Evolutionary conservation across 2,797 vertebrate genomes (phyloP), one percentile per base, ranked within the genome.

Genomic region (Artibeus lituratus): DNA sequence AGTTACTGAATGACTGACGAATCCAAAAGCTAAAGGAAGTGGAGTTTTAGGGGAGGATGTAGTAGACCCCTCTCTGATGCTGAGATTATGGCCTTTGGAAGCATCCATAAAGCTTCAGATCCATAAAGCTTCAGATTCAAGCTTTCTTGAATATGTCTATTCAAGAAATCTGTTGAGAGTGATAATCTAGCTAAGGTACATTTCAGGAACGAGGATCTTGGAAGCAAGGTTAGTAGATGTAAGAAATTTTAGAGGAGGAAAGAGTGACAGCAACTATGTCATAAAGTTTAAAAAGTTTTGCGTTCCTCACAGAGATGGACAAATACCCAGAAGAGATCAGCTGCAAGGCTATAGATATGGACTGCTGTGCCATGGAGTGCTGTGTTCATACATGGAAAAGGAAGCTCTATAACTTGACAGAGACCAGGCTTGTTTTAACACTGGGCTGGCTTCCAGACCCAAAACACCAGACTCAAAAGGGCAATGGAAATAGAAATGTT

Each of bases 401-500:
- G 26, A 80, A 87, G 32, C 53, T 67, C 14, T 89, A 44, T 88
- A 39, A 90, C 9, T 89, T 10, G 29, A n/a, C 16, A 35, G 70
- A 92, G 93, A 74, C 26, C n/a, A 72, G 39, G 10, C 4, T 91
- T 37, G 80, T 35, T 91, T 87, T 70, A 89, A 55, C 51, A 49
- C 5, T 88, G 39, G 42, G 18, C 53, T 94, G 37, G 15, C 39
- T 94, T 90, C 72, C 65, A 91, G 80, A n/a, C 44, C 81, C 70
- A 57, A 91, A 94, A 92, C 53, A 80, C 74, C 29, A 92, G 59
- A 73, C 29, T 86, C 42, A 70, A 86, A 94, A 78, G 18, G 78
- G 49, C 88, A 85, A 81, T 70, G 53, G 53, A 93, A 94, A 90
- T 80, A 91, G 65, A 96, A 97, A 11, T 78, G 47, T 91, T 84